These are phyloP conservation scores for Mythimna ferrago DNA, from an alignment of 2,888 invertebrate genomes.

Conservation along the genomic window DNA sequence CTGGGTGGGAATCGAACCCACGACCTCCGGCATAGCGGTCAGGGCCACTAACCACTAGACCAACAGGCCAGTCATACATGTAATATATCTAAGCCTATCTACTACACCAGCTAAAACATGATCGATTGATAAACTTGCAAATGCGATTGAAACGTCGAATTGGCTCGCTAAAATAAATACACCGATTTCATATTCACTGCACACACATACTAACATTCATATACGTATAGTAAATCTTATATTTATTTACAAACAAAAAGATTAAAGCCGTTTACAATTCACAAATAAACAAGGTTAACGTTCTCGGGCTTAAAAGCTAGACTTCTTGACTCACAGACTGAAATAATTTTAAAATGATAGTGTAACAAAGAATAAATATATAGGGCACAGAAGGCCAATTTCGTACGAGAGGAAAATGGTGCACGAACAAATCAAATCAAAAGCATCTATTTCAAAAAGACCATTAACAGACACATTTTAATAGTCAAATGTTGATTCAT, in stretches of 20 bases:
- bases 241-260: constrained; percentile 54
- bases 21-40: too few species aligned
- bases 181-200: not conserved
- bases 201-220: constrained; percentile 22
- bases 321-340: constrained; percentile 54
- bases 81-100: too few species aligned
- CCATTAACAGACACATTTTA: too few species aligned
- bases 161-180: constrained; percentile 13
- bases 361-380: constrained; percentile 1
- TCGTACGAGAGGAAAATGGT: not conserved
- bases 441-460: too few species aligned
- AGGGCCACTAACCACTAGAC: too few species aligned
- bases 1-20: too few species aligned
- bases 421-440: too few species aligned
- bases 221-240: constrained; percentile 43
- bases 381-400: not conserved
- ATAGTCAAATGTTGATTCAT: too few species aligned
- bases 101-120: not conserved
- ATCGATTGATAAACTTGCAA: constrained; percentile 7
- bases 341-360: constrained; percentile 51
- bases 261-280: constrained; percentile 48
- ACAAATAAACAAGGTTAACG: constrained; percentile 40
- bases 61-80: too few species aligned
- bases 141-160: constrained; percentile 16
- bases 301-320: constrained; percentile 43